These are phyloP conservation scores for Anser cygnoides DNA, from an alignment of 2,113 vertebrate species.

Conservation along the genomic window DNA sequence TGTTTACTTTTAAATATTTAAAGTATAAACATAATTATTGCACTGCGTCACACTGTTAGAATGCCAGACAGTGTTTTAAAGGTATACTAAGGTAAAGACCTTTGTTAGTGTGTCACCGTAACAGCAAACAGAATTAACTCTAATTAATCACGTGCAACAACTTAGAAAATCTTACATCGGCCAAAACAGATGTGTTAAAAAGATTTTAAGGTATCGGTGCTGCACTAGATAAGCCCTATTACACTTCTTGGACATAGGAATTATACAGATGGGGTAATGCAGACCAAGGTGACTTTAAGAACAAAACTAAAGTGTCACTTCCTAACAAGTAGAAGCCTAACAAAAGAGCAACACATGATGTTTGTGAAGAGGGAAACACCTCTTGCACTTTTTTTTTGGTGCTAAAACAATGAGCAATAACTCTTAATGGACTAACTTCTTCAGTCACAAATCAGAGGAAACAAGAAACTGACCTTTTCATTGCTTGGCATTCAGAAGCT, in stretches of 20 bases:
- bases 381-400: not conserved
- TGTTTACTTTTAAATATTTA: not conserved
- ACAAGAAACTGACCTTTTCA: not conserved
- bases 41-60: not conserved
- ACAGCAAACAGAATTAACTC: not conserved
- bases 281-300: not conserved
- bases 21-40: not conserved
- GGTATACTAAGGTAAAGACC: not conserved
- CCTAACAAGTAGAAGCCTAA: not conserved
- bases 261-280: not conserved
- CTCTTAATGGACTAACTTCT: not conserved
- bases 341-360: not conserved
- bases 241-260: not conserved
- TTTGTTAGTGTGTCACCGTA: not conserved
- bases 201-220: not conserved
- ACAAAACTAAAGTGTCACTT: not conserved
- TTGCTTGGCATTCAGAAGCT: not conserved
- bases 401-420: not conserved
- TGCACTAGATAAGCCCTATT: not conserved
- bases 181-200: not conserved
- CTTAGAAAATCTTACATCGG: not conserved
- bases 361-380: not conserved
- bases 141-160: not conserved
- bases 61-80: not conserved
- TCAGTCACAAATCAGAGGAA: not conserved